phyloP scores from a whole-genome alignment of 2,113 vertebrate species.

The Gallinago media region DNA sequence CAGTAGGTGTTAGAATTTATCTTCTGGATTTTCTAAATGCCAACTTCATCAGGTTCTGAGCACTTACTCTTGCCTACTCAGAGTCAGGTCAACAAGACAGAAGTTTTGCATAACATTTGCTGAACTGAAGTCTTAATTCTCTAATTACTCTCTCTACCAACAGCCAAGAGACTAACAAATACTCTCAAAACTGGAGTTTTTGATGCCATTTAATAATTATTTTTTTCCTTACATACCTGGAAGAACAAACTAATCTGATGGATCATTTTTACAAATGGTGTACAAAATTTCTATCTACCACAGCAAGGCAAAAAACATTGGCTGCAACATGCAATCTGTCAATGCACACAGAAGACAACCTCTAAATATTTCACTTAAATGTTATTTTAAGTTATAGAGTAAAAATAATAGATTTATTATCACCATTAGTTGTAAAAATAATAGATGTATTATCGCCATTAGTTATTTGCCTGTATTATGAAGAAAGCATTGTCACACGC shows the following conservation, averaged over 20 bases:
- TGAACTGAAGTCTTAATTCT: constrained; percentile 32
- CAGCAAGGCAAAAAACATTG: background rate
- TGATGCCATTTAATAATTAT: background rate
- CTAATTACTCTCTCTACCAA: constrained; percentile 10
- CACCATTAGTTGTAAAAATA: background rate
- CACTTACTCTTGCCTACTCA: constrained; percentile 53
- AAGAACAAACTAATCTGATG: background rate
- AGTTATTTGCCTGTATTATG: background rate
- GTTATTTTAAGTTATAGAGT: background rate
- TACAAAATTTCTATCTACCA: background rate
- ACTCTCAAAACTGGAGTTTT: background rate
- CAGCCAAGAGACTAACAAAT: constrained; percentile 29
- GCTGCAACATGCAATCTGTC: background rate
- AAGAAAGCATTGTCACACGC: background rate
- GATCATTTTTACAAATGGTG: too few relatives aligned
- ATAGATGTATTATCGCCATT: background rate
- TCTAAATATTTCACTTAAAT: background rate
- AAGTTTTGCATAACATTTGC: constrained; percentile 16
- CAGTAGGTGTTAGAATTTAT: constrained; percentile 57
- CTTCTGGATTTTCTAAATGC: constrained; percentile 66
- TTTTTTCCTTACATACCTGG: background rate
- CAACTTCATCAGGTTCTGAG: constrained; percentile 57
- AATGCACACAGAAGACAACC: background rate
- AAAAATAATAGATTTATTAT: background rate
- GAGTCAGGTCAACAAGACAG: constrained; percentile 37